A percentile compares a stretch with the other conserved stretches of the same genome.
Evolutionary conservation across 2,888 invertebrate genomes (phyloP).

Genomic region (Heteropelma amictum): DNA sequence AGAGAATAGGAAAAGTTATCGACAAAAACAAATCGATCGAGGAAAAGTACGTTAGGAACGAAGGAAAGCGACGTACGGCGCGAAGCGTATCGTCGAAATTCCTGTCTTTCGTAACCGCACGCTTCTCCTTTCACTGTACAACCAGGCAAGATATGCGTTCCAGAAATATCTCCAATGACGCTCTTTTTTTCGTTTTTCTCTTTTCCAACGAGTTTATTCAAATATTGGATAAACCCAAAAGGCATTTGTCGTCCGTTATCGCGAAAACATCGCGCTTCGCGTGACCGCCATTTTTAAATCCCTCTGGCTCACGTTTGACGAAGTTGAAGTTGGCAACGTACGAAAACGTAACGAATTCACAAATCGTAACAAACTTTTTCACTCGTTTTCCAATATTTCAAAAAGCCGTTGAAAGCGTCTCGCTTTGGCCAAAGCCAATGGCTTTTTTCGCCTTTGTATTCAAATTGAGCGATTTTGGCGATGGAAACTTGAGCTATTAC

Average conservation of each 20-base stretch:
- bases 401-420: too few relatives aligned
- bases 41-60: neutral
- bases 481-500: neutral
- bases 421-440: too few relatives aligned
- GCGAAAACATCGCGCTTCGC: conserved; percentile 13
- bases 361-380: too few relatives aligned
- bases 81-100: neutral
- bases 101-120: too few relatives aligned
- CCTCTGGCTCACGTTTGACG: conserved; percentile 14
- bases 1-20: neutral
- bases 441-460: too few relatives aligned
- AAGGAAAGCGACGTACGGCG: too few relatives aligned
- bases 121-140: conserved; percentile 41
- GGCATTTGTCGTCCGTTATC: neutral
- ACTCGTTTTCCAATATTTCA: too few relatives aligned
- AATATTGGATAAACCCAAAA: conserved; percentile 16
- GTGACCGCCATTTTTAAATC: neutral
- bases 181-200: neutral
- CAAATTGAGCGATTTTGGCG: neutral
- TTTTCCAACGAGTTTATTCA: conserved; percentile 8
- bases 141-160: conserved; percentile 52
- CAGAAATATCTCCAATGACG: neutral
- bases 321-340: too few relatives aligned
- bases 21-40: neutral
- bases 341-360: too few relatives aligned